Percentiles rank a stretch among this genome's conserved stretches.
These are phyloP conservation scores for Himantopus leucocephalus DNA, from an alignment of 2,113 vertebrate species.

Conservation along the genomic window DNA sequence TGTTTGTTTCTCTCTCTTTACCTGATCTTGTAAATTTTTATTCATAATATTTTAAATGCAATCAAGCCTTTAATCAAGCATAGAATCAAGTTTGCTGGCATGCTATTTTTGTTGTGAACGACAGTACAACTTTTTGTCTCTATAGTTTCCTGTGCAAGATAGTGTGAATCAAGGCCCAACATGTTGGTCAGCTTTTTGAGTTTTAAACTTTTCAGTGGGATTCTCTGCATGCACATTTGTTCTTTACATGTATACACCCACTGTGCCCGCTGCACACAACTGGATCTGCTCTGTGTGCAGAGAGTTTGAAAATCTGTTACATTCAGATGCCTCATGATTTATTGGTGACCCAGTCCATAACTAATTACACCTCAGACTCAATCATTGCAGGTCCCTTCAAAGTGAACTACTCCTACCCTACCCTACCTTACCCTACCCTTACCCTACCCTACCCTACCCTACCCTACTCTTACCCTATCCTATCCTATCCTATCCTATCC, in stretches of 20 bases:
- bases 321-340: not conserved
- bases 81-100: not conserved
- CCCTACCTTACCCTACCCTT: no score
- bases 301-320: not conserved
- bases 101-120: not conserved
- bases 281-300: not conserved
- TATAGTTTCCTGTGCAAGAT: not conserved
- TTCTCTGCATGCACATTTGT: not conserved
- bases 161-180: not conserved
- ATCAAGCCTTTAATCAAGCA: not conserved
- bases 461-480: no score
- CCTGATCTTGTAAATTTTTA: not conserved
- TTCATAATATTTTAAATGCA: not conserved
- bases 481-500: no score
- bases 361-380: not conserved
- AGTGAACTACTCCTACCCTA: not conserved
- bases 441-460: no score
- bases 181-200: not conserved
- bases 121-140: not conserved
- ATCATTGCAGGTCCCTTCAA: not conserved
- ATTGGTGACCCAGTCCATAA: not conserved
- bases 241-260: not conserved
- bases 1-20: not conserved
- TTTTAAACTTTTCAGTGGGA: not conserved
- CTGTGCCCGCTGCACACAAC: rapidly evolving